phyloP scores from a whole-genome alignment of 2,888 invertebrate species.

The Graphium colonna region DNA sequence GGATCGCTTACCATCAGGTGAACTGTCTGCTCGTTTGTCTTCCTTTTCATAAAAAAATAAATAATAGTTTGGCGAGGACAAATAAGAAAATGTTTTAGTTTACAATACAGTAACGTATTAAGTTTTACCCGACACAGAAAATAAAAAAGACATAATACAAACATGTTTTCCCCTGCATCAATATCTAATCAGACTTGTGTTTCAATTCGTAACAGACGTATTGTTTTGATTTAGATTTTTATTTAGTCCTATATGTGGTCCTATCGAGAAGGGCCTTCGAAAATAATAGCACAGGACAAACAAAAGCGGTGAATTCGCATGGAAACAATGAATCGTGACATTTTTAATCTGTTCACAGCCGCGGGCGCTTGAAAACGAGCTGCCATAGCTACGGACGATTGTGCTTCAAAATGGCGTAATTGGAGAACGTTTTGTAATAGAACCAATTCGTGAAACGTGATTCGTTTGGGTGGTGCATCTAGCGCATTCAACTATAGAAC shows the following conservation, averaged over 20 bases:
- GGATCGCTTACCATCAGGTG: no score
- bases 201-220: no score
- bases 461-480: background rate
- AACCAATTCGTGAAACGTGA: background rate
- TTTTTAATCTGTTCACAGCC: conserved; percentile 14
- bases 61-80: no score
- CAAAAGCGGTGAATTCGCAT: background rate
- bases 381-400: conserved; percentile 6
- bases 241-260: no score
- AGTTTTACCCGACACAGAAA: no score
- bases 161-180: no score
- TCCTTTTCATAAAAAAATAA: no score
- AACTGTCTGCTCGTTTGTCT: no score
- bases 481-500: no score
- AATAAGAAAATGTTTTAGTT: background rate
- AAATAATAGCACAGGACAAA: conserved; percentile 1
- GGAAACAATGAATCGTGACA: conserved; percentile 14
- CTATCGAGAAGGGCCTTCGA: background rate
- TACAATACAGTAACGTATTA: background rate
- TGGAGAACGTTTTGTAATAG: conserved; percentile 11
- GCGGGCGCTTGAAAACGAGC: conserved; percentile 8
- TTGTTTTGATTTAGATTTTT: no score
- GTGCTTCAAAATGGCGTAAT: conserved; percentile 7
- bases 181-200: no score
- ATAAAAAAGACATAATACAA: no score